Evolutionary conservation across 2,888 invertebrate genomes (phyloP).

Genomic region (Yponomeuta sedellus): DNA sequence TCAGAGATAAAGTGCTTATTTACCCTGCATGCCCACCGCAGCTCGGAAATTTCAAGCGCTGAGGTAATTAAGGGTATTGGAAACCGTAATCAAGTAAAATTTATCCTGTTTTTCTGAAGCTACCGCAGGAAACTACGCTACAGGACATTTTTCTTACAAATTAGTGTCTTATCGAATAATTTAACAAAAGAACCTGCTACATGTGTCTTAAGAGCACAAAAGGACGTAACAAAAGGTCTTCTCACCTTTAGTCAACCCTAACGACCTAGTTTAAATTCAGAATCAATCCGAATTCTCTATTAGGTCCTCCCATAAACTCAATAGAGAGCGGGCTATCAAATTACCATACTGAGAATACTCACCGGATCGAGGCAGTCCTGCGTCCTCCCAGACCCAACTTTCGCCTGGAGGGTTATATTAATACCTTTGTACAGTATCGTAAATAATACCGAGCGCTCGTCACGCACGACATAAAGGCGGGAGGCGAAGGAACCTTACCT

Average conservation of each 20-base stretch:
- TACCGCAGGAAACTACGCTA: too few relatives aligned
- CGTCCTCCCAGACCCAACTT: background rate
- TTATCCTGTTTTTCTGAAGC: too few relatives aligned
- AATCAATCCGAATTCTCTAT: background rate
- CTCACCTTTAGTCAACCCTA: background rate
- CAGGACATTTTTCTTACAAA: too few relatives aligned
- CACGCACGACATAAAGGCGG: background rate
- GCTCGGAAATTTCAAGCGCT: too few relatives aligned
- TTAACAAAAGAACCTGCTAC: background rate
- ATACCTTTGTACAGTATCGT: background rate
- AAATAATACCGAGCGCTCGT: background rate
- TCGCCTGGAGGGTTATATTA: background rate
- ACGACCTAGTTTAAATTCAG: background rate
- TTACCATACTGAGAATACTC: constrained; percentile 1
- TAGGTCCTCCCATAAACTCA: background rate
- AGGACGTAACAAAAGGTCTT: background rate
- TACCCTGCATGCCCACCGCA: too few relatives aligned
- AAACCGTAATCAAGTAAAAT: too few relatives aligned
- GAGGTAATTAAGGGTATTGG: too few relatives aligned
- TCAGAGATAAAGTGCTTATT: too few relatives aligned
- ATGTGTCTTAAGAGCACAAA: background rate
- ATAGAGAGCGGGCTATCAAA: background rate
- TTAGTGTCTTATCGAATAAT: background rate
- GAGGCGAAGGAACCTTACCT: background rate
- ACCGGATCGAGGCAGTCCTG: background rate